Evolutionary conservation across 2,113 vertebrate species (phyloP).

Genomic region (Vidua macroura): DNA sequence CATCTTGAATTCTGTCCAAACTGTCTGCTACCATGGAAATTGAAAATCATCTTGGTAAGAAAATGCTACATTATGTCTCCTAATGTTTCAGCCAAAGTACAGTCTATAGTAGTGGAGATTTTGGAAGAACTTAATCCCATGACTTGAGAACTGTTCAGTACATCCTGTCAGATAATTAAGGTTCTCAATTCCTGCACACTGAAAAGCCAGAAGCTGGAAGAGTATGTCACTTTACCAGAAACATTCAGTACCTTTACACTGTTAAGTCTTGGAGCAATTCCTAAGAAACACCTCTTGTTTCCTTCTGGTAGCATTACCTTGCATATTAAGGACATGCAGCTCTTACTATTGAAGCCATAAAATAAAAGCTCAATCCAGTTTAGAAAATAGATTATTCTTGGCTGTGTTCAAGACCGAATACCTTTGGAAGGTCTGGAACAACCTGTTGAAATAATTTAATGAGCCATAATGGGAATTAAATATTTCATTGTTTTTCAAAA

Average conservation of each 20-base stretch:
- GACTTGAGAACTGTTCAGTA: not conserved
- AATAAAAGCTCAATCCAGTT: not conserved
- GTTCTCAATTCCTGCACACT: not conserved
- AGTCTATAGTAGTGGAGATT: not conserved
- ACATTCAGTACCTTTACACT: not conserved
- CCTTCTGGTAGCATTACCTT: not conserved
- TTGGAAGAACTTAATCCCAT: not conserved
- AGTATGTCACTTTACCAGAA: not conserved
- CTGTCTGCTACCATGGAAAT: conserved; percentile 21
- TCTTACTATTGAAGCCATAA: not conserved
- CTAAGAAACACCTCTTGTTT: not conserved
- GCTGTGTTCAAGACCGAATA: not conserved
- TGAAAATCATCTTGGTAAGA: not conserved
- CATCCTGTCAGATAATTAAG: not conserved
- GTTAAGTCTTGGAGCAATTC: not conserved
- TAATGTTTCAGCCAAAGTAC: not conserved
- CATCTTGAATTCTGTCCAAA: not conserved
- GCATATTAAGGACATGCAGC: not conserved
- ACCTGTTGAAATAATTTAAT: not conserved
- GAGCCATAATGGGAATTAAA: not conserved
- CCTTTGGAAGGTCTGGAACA: not conserved
- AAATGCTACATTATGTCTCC: not conserved
- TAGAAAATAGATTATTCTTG: not conserved
- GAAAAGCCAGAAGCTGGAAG: not conserved
- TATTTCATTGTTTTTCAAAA: not conserved